Percentiles rank a stretch among this genome's conserved stretches.
These are phyloP conservation scores for Chelidonichthys spinosus DNA, from an alignment of 2,797 vertebrate species.

Conservation along the genomic window DNA sequence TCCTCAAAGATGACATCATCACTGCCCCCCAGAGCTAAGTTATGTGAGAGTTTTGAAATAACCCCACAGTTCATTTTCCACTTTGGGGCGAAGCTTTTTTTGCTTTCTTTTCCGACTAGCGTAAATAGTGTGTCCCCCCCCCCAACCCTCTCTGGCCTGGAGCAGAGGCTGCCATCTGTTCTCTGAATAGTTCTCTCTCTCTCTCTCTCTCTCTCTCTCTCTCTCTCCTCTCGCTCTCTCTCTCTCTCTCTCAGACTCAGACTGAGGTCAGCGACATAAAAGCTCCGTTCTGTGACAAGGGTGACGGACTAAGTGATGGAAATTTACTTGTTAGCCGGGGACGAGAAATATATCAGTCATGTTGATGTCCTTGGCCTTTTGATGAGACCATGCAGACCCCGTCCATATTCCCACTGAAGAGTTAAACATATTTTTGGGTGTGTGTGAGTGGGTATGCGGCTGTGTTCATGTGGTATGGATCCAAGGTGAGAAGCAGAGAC, in stretches of 20 bases:
- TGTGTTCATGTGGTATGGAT: conserved; percentile 31
- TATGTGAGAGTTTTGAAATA: conserved; percentile 56
- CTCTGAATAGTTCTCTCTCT: conserved; percentile 43
- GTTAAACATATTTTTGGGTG: conserved; percentile 37
- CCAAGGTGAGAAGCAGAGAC: conserved; percentile 39
- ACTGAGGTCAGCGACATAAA: conserved; percentile 48
- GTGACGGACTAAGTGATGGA: conserved; percentile 53
- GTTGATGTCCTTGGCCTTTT: conserved; percentile 47
- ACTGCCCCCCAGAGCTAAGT: conserved; percentile 36
- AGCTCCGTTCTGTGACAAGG: conserved; percentile 37
- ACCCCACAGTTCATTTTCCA: conserved; percentile 59
- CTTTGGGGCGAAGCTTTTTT: conserved; percentile 45
- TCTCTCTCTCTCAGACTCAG: conserved; percentile 17
- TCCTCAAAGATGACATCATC: conserved; percentile 66
- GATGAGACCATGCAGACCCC: conserved; percentile 44
- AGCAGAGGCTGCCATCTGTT: conserved; percentile 67
- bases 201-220: conserved; percentile 29
- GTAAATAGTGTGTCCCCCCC: conserved; percentile 68
- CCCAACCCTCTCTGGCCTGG: conserved; percentile 44
- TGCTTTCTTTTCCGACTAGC: conserved; percentile 64
- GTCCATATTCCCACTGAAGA: conserved; percentile 2
- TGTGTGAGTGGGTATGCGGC: conserved; percentile 18
- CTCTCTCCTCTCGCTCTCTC: conserved; percentile 23
- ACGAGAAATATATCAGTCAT: conserved; percentile 61
- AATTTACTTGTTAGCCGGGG: conserved; percentile 59